Conservation (phyloP, 1,140 invertebrate species). For the Myzus persicae region DNA sequence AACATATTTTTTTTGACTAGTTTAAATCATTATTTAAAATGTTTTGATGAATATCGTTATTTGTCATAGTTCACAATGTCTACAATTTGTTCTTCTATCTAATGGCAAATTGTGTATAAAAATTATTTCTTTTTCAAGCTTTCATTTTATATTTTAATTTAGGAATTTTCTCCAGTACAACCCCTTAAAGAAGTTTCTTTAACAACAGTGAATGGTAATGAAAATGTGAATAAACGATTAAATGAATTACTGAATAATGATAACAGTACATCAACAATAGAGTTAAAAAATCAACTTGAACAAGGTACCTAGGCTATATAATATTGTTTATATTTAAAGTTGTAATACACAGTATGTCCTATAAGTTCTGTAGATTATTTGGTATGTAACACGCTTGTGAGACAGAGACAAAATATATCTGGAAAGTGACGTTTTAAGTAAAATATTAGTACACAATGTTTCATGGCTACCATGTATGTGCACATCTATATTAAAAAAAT, state of each 20-base stretch:
- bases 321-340: background rate
- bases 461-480: background rate
- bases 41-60: background rate
- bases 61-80: background rate
- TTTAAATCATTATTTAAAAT: background rate
- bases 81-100: background rate
- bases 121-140: background rate
- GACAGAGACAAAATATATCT: no score
- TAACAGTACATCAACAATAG: no score
- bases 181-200: slow-evolving; percentile 32
- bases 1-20: background rate
- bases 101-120: background rate
- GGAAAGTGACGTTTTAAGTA: no score
- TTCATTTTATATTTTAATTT: background rate
- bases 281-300: background rate
- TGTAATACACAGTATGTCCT: background rate
- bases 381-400: no score
- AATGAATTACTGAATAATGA: background rate
- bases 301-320: background rate
- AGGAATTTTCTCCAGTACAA: background rate
- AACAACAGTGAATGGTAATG: background rate
- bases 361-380: no score
- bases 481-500: background rate
- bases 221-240: slow-evolving; percentile 27
- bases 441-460: no score